Evolutionary conservation across 1,140 invertebrate genomes (phyloP).

Genomic region (Drosophila ananassae): DNA sequence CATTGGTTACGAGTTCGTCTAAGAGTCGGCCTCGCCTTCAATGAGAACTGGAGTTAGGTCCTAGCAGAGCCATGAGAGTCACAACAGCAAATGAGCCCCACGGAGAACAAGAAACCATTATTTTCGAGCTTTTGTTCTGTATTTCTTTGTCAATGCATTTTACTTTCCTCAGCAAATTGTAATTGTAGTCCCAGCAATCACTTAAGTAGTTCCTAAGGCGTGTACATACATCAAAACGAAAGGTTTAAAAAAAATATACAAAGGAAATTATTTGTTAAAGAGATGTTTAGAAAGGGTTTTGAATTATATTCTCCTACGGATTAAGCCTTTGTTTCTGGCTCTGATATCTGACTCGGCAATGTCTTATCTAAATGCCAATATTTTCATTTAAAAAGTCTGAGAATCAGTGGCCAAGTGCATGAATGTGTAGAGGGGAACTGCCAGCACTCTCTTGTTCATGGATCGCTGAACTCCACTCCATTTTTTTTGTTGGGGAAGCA

Average conservation of each 20-base stretch:
- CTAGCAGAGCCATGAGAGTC: constrained; percentile 57
- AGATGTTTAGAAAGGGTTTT: too few relatives aligned
- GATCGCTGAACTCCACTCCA: constrained; percentile 66
- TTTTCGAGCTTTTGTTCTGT: constrained; percentile 44
- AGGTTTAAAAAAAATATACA: constrained; percentile 12
- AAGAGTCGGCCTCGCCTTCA: constrained; percentile 13
- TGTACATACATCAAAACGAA: constrained; percentile 62
- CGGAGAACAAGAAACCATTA: constrained; percentile 20
- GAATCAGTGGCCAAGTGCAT: neutral
- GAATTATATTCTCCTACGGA: too few relatives aligned
- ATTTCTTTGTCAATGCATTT: constrained; percentile 73
- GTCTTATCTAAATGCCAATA: too few relatives aligned
- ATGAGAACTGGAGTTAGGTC: constrained; percentile 34
- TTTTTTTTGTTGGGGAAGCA: constrained; percentile 38
- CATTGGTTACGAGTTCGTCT: constrained; percentile 83
- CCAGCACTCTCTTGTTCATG: constrained; percentile 23
- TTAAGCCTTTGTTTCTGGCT: too few relatives aligned
- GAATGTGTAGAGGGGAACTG: too few relatives aligned
- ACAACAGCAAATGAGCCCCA: constrained; percentile 18
- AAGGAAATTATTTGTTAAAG: neutral
- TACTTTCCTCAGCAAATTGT: constrained; percentile 57
- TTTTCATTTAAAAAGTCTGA: neutral
- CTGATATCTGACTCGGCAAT: too few relatives aligned
- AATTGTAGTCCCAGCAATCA: constrained; percentile 51
- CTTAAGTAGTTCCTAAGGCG: constrained; percentile 67